phyloP scores from a whole-genome alignment of 2,797 vertebrate species.

The Lepus townsendii region DNA sequence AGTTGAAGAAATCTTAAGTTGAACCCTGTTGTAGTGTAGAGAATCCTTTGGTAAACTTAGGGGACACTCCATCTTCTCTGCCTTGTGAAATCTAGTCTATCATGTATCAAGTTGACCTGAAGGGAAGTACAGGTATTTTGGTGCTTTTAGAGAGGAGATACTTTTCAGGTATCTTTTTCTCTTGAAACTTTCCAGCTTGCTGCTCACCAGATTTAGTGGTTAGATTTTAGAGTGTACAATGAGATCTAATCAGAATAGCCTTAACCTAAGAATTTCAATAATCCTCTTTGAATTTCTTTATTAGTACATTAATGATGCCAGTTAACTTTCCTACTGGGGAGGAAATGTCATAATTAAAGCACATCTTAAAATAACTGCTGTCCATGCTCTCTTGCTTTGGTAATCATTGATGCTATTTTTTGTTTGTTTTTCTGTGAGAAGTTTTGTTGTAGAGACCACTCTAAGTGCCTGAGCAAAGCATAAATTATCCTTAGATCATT shows the following conservation, averaged over 20 bases:
- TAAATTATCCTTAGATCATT: constrained; percentile 44
- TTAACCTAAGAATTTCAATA: constrained; percentile 48
- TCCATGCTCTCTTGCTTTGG: background rate
- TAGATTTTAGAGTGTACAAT: constrained; percentile 57
- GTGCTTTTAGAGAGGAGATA: constrained; percentile 31
- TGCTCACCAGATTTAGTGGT: constrained; percentile 40
- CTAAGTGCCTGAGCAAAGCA: constrained; percentile 17
- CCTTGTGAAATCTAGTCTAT: constrained; percentile 1
- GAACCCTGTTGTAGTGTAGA: constrained; percentile 34
- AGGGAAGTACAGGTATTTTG: constrained; percentile 38
- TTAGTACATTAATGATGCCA: constrained; percentile 15
- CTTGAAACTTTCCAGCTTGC: constrained; percentile 56
- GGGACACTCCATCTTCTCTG: background rate
- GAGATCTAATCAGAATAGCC: constrained; percentile 48
- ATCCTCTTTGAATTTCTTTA: constrained; percentile 34
- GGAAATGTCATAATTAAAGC: constrained; percentile 14
- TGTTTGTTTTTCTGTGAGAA: constrained; percentile 32
- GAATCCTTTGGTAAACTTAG: constrained; percentile 56
- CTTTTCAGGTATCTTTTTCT: constrained; percentile 48
- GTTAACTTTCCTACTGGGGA: constrained; percentile 55
- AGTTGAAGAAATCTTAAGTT: constrained; percentile 54
- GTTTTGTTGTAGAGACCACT: constrained; percentile 4
- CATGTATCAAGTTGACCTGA: constrained; percentile 31
- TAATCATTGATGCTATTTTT: constrained; percentile 10
- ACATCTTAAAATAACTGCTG: constrained; percentile 10